phyloP scores from a whole-genome alignment of 2,113 vertebrate genomes.

The Ammodytes dubius region DNA sequence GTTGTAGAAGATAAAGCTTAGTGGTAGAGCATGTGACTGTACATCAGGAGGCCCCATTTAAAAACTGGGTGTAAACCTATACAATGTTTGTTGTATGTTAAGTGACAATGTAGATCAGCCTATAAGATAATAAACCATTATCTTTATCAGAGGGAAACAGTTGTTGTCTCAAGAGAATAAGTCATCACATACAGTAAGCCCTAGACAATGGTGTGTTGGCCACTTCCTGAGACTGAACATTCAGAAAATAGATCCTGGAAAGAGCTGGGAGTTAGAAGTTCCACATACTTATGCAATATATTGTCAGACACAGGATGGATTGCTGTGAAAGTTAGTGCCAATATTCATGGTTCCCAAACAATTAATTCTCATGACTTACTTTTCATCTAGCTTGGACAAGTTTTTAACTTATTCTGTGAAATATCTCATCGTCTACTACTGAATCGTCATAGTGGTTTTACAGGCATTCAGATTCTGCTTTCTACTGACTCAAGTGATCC shows the following conservation, averaged over 20 bases:
- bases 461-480: no score
- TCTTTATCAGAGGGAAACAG: no score
- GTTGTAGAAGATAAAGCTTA: conserved; percentile 83
- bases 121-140: no score
- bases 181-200: neutral
- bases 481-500: no score
- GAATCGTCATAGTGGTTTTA: no score
- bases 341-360: neutral
- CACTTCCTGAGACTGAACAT: neutral
- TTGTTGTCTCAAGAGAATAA: neutral
- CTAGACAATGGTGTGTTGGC: neutral
- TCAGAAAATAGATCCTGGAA: neutral
- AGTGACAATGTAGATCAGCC: no score
- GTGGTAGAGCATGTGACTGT: conserved; percentile 91
- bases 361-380: neutral
- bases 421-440: no score
- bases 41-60: conserved; percentile 88
- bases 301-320: neutral
- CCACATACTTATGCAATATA: neutral
- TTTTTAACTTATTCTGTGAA: no score
- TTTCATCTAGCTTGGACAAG: no score
- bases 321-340: neutral
- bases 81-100: no score
- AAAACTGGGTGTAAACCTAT: conserved; percentile 80
- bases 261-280: no score